A percentile compares a stretch with the other conserved stretches of the same genome.
phyloP scores from a whole-genome alignment of 2,888 invertebrate genomes.

The Pyrgus malvae region DNA sequence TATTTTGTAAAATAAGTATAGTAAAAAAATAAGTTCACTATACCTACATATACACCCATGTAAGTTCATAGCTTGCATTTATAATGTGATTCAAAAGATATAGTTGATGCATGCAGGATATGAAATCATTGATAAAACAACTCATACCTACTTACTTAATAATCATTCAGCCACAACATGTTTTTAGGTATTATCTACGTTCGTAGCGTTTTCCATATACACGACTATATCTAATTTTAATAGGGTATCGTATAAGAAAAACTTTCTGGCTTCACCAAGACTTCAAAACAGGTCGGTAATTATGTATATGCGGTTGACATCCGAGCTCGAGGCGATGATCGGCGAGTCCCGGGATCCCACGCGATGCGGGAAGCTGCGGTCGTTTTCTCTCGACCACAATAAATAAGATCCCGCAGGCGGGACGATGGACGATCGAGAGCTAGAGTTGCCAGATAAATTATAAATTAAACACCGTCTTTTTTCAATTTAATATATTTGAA shows the following conservation, averaged over 20 bases:
- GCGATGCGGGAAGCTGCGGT: conserved; percentile 67
- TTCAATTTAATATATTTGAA: no score
- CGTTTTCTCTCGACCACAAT: conserved; percentile 45
- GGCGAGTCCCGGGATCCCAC: conserved; percentile 52
- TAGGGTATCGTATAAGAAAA: not conserved
- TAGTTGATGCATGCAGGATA: not conserved
- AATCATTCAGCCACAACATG: no score
- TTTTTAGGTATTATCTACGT: no score
- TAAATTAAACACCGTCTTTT: no score
- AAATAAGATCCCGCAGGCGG: conserved; percentile 39
- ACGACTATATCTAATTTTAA: no score
- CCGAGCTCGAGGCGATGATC: conserved; percentile 52
- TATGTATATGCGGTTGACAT: conserved; percentile 68
- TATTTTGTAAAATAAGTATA: no score
- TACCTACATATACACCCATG: no score
- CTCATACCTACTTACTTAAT: no score
- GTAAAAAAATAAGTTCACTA: no score
- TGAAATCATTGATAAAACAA: not conserved
- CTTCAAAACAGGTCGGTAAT: conserved; percentile 50
- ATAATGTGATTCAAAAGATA: no score
- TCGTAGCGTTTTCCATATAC: no score
- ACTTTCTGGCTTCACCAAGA: conserved; percentile 24
- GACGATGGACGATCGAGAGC: not conserved
- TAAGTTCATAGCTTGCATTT: no score
- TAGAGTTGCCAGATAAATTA: not conserved